These are phyloP conservation scores for Adelges cooleyi DNA, from an alignment of 1,140 invertebrate species.

Conservation along the genomic window DNA sequence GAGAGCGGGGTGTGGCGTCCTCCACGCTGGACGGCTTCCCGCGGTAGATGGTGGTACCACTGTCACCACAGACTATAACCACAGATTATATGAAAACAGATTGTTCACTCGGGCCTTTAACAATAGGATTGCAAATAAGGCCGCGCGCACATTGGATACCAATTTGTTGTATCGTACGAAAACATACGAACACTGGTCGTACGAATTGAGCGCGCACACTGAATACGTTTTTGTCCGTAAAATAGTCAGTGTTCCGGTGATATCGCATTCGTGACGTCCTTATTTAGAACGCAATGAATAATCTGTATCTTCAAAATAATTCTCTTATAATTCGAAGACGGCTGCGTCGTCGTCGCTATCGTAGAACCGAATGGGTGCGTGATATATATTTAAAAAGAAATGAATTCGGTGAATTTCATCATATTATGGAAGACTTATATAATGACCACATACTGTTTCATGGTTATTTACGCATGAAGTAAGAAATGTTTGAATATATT, in stretches of 20 bases:
- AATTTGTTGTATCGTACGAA: conserved; percentile 1
- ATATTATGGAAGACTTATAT: conserved; percentile 10
- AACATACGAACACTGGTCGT: not conserved
- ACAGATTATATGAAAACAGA: too few relatives aligned
- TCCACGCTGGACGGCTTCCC: too few relatives aligned
- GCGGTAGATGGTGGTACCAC: too few relatives aligned
- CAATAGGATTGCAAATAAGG: too few relatives aligned
- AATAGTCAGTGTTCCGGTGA: conserved; percentile 10
- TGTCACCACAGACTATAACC: too few relatives aligned
- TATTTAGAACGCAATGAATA: conserved; percentile 9
- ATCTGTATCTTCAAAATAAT: conserved; percentile 11
- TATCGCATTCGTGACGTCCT: conserved; percentile 2
- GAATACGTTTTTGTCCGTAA: conserved; percentile 2
- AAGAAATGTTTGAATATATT: conserved; percentile 10
- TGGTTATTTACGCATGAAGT: conserved; percentile 10
- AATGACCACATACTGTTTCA: conserved; percentile 10
- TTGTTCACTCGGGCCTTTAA: too few relatives aligned
- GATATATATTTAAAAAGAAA: too few relatives aligned
- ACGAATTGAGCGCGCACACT: not conserved
- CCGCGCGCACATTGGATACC: not conserved
- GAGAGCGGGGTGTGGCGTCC: too few relatives aligned
- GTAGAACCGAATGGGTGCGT: conserved; percentile 2
- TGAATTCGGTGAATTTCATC: conserved; percentile 13
- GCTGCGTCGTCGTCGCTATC: conserved; percentile 2
- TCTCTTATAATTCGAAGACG: conserved; percentile 3